Base-by-base conservation (phyloP, 2,888 invertebrate species). In the Athalia rosae region DNA sequence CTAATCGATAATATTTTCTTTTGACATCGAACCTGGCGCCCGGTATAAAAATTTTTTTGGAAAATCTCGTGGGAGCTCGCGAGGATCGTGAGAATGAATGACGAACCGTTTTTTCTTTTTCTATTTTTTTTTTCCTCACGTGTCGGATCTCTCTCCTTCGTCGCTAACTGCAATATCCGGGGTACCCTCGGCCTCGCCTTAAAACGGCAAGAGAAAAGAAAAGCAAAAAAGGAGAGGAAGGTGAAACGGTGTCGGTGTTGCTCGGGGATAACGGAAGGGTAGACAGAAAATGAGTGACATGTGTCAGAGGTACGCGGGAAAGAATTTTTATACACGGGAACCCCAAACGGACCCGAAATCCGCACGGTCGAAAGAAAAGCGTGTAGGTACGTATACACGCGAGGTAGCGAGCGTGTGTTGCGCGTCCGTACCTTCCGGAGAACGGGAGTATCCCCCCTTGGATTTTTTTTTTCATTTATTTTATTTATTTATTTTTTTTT, bases 251-350 rank as follows among this genome's bases (percentile, higher is more conserved):
- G 69, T 56, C 43, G 9, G 56, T 28, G 28, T 28, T 28, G 58
- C 9, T 41, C 8, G 53, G 9, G 9, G 59, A 7, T 43, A 69
- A 69, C 69, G 69, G 69, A 69, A 69, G 69, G 69, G 69, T 69
- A 69, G 67, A 13, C 28, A 69, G 15, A 59, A 69, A 76, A 81
- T 84, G 84, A 85, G 79, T 85, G 85, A 82, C 85, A 84, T 82
- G 80, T 85, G 85, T 84, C 83, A 81, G 78, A 76, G 28, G 79
- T 79, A 79, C 74, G 74, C 78, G 80, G 43, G 41, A 58, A 59
- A 62, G 28, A 79, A 80, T 80, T 79, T 28, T 28, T 28, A 28
- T 28, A 28, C 81, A 78, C 79, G 76, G 77, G 76, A 58, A 47
- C 64, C 76, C 78, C 78, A 74, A 62, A 64, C 78, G 80, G 13